Evolutionary conservation across 2,888 invertebrate genomes (phyloP).

Genomic region (Andricus quercusramuli): DNA sequence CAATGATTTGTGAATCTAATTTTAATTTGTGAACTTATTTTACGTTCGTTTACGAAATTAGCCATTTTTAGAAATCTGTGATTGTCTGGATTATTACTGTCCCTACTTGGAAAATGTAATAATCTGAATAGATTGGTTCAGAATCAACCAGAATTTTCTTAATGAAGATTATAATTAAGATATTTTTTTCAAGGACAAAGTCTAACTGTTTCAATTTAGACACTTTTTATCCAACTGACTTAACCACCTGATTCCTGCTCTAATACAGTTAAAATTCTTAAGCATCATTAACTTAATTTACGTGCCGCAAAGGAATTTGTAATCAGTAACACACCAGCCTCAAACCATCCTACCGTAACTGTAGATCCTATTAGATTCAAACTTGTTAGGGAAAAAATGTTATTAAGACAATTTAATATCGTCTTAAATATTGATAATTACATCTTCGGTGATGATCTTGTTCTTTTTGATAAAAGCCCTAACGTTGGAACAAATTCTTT

Average conservation of each 20-base stretch:
- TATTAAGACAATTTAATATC: background rate
- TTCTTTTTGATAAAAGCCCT: no score
- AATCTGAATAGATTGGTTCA: no score
- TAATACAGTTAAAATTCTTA: background rate
- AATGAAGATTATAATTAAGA: background rate
- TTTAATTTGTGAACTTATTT: no score
- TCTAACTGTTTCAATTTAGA: background rate
- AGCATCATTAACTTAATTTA: constrained; percentile 7
- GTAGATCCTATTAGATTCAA: constrained; percentile 4
- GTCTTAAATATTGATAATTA: background rate
- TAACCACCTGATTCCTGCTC: background rate
- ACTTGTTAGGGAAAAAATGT: background rate
- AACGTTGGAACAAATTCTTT: no score
- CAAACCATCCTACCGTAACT: background rate
- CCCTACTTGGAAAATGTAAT: no score
- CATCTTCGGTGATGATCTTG: background rate
- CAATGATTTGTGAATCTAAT: no score
- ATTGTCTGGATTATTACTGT: no score
- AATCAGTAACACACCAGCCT: constrained; percentile 5
- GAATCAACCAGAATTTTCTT: background rate
- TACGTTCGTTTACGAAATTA: no score
- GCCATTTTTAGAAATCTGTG: no score
- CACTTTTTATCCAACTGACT: background rate
- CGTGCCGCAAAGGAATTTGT: constrained; percentile 4
- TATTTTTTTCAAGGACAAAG: background rate